Evolutionary conservation across 2,888 invertebrate species (phyloP).

Genomic region (Melanostoma mellinum): DNA sequence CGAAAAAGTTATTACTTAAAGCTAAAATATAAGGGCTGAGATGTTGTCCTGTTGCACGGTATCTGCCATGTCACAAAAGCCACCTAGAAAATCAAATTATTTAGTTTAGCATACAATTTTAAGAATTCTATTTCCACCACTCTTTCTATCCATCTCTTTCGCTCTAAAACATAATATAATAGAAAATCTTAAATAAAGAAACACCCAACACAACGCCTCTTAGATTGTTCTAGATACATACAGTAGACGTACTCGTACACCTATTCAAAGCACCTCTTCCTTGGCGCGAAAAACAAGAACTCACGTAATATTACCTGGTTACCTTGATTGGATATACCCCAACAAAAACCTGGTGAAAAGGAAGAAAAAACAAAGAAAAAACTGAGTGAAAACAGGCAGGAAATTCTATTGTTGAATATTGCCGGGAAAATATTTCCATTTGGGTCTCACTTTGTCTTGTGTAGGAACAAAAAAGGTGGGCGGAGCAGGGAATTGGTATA

Average conservation of each 20-base stretch:
- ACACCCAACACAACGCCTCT: neutral
- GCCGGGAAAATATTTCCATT: slow-evolving; percentile 64
- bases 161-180: slow-evolving; percentile 1
- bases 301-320: slow-evolving; percentile 56
- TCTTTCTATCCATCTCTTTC: neutral
- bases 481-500: neutral
- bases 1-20: slow-evolving; percentile 59
- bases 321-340: slow-evolving; percentile 63
- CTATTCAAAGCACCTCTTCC: slow-evolving; percentile 21
- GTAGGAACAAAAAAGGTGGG: slow-evolving; percentile 21
- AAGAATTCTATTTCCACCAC: slow-evolving; percentile 19
- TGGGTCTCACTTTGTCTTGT: slow-evolving; percentile 26
- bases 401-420: slow-evolving; percentile 67
- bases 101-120: slow-evolving; percentile 49
- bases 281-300: slow-evolving; percentile 44
- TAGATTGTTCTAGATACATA: slow-evolving; percentile 1
- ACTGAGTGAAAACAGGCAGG: slow-evolving; percentile 47
- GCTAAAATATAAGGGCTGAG: slow-evolving; percentile 49
- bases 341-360: slow-evolving; percentile 25
- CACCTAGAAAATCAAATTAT: slow-evolving; percentile 62
- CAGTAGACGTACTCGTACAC: neutral
- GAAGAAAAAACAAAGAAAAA: slow-evolving; percentile 58
- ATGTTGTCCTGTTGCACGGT: slow-evolving; percentile 42
- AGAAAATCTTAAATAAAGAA: slow-evolving; percentile 19
- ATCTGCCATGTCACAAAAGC: slow-evolving; percentile 23